A percentile compares a stretch with the other conserved stretches of the same genome.
Conservation (phyloP, 2,797 vertebrate species). For the Melanotaenia pygmaea region DNA sequence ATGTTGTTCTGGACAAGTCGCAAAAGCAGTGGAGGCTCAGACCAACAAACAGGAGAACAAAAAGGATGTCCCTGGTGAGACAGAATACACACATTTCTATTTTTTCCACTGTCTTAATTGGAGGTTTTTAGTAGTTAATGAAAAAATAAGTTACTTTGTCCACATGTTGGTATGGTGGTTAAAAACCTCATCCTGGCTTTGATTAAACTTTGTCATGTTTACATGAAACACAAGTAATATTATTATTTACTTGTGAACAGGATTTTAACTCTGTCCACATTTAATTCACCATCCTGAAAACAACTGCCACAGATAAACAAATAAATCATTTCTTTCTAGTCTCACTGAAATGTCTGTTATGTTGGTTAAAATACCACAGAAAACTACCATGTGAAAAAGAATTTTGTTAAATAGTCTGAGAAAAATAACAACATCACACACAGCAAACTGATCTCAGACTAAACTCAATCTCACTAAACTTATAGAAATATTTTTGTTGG, state of each 20-base stretch:
- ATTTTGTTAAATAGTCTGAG: too few species aligned
- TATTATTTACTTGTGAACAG: constrained; percentile 27
- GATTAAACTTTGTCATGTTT: constrained; percentile 39
- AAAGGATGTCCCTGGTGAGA: constrained; percentile 92
- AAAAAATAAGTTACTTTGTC: constrained; percentile 27
- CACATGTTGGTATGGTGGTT: constrained; percentile 10
- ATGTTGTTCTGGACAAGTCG: constrained; percentile 92
- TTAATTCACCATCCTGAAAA: constrained; percentile 20
- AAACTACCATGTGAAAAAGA: too few species aligned
- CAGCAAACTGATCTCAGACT: too few species aligned
- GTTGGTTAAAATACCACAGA: not conserved
- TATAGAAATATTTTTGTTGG: too few species aligned
- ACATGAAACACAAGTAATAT: constrained; percentile 40
- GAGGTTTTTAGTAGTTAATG: constrained; percentile 7
- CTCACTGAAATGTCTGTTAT: not conserved
- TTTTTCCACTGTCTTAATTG: constrained; percentile 13
- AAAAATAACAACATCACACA: too few species aligned
- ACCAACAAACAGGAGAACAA: constrained; percentile 92
- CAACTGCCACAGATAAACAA: not conserved
- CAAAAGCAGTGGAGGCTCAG: constrained; percentile 91
- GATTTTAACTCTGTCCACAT: constrained; percentile 34
- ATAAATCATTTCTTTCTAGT: not conserved
- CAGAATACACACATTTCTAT: constrained; percentile 10
- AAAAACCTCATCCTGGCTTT: constrained; percentile 30
- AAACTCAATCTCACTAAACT: too few species aligned